Conservation (phyloP, 1,140 invertebrate genomes). For the Plectrocnemia conspersa region DNA sequence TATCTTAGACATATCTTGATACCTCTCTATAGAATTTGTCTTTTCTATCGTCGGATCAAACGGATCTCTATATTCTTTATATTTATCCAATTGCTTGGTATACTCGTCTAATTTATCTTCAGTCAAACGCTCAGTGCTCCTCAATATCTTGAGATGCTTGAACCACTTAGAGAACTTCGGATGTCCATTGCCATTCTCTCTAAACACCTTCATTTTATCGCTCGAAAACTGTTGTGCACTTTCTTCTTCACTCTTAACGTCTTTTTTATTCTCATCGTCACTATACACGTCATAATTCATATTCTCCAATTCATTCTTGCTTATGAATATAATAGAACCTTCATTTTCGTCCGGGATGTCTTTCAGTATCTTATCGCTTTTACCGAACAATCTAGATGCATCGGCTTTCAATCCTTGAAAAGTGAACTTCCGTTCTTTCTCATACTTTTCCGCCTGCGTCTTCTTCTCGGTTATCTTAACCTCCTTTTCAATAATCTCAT, state of each 20-base stretch:
- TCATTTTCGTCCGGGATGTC: slow-evolving; percentile 58
- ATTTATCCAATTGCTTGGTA: slow-evolving; percentile 45
- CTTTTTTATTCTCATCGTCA: slow-evolving; percentile 43
- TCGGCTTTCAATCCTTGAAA: slow-evolving; percentile 52
- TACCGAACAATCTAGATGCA: slow-evolving; percentile 48
- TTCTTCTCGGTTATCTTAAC: slow-evolving; percentile 38
- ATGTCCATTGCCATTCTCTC: slow-evolving; percentile 46
- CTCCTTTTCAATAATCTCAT: slow-evolving; percentile 41
- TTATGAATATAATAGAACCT: slow-evolving; percentile 59
- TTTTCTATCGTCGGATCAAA: slow-evolving; percentile 50
- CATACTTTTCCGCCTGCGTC: slow-evolving; percentile 47
- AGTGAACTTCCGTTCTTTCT: slow-evolving; percentile 51
- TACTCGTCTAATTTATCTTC: slow-evolving; percentile 44
- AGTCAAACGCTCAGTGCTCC: slow-evolving; percentile 44
- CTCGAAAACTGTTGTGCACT: slow-evolving; percentile 42
- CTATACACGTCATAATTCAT: slow-evolving; percentile 53
- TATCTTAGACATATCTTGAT: slow-evolving; percentile 58
- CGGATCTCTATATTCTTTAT: slow-evolving; percentile 47
- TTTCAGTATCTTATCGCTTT: slow-evolving; percentile 52
- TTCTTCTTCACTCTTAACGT: slow-evolving; percentile 40
- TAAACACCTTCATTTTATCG: slow-evolving; percentile 57
- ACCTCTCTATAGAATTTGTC: slow-evolving; percentile 54
- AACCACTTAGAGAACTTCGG: slow-evolving; percentile 57
- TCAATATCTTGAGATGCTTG: slow-evolving; percentile 50
- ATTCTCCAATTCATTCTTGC: slow-evolving; percentile 57